Percentiles rank a stretch among this genome's conserved stretches.
Evolutionary conservation across 2,888 invertebrate genomes (phyloP).

Genomic region (Synergus japonicus): DNA sequence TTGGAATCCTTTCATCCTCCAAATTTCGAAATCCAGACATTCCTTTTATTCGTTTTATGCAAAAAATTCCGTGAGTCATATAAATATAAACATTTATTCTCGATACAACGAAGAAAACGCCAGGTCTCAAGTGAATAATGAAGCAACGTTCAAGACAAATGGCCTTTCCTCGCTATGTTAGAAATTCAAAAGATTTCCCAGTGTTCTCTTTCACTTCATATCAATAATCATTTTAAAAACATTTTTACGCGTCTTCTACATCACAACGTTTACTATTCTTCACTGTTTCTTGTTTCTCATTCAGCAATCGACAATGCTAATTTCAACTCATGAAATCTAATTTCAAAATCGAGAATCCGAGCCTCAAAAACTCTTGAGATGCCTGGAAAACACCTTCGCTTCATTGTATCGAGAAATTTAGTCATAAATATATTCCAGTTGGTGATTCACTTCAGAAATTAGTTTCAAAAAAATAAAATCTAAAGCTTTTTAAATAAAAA

Average conservation of each 20-base stretch:
- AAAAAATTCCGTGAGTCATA: not conserved
- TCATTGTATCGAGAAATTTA: not conserved
- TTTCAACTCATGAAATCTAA: conserved; percentile 10
- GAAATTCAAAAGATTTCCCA: not conserved
- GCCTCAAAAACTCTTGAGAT: not conserved
- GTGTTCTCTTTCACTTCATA: not conserved
- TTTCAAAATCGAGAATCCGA: not conserved
- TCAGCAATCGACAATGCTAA: not conserved
- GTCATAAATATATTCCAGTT: not conserved
- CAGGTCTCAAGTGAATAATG: not conserved
- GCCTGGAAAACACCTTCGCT: not conserved
- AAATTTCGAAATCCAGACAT: not conserved
- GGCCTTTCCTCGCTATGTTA: not conserved
- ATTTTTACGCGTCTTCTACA: conserved; percentile 35
- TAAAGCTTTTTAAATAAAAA: not conserved
- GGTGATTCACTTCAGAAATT: not conserved
- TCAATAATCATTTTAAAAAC: conserved; percentile 2
- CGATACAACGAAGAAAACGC: not conserved
- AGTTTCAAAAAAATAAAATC: not conserved
- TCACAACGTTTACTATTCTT: not conserved
- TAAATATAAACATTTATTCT: not conserved
- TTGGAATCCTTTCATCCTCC: not conserved
- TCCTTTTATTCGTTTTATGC: not conserved
- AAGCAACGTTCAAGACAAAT: conserved; percentile 12
- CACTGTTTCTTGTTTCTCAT: not conserved